A percentile compares a stretch with the other conserved stretches of the same genome.
phyloP scores from a whole-genome alignment of 2,113 vertebrate genomes.

The Pedetes capensis region DNA sequence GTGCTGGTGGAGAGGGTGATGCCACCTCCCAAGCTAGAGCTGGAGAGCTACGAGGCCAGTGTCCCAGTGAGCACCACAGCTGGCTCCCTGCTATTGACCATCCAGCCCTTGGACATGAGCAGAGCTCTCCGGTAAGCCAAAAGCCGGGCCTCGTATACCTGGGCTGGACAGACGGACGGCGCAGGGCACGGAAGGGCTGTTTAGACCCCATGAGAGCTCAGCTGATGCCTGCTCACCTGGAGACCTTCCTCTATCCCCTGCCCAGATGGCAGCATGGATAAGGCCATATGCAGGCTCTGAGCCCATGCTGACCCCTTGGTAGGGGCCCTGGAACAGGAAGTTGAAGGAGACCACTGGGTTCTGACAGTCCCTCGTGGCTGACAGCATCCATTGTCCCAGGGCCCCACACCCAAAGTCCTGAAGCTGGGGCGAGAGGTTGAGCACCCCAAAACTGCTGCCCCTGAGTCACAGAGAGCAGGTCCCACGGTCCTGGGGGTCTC shows the following conservation, averaged over 20 bases:
- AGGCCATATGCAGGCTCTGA: background rate
- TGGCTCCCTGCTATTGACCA: constrained; percentile 63
- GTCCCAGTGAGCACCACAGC: constrained; percentile 53
- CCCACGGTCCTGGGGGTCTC: background rate
- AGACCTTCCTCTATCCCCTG: background rate
- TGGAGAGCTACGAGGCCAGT: constrained; percentile 56
- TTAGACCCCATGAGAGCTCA: background rate
- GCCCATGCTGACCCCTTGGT: background rate
- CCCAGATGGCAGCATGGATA: background rate
- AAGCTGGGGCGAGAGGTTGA: background rate
- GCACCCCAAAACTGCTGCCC: background rate
- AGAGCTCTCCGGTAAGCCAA: constrained; percentile 64
- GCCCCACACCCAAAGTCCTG: background rate
- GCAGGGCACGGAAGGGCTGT: background rate
- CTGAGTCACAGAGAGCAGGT: background rate
- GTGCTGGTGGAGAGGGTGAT: constrained; percentile 63
- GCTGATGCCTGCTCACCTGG: background rate
- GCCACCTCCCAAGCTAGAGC: constrained; percentile 44
- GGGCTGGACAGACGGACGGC: background rate
- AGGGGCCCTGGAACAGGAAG: background rate
- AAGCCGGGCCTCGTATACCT: background rate
- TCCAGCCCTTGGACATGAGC: constrained; percentile 21
- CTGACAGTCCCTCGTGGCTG: background rate
- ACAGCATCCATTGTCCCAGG: background rate
- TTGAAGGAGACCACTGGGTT: background rate